phyloP scores from a whole-genome alignment of 2,888 invertebrate species.

The Meghimatium bilineatum region DNA sequence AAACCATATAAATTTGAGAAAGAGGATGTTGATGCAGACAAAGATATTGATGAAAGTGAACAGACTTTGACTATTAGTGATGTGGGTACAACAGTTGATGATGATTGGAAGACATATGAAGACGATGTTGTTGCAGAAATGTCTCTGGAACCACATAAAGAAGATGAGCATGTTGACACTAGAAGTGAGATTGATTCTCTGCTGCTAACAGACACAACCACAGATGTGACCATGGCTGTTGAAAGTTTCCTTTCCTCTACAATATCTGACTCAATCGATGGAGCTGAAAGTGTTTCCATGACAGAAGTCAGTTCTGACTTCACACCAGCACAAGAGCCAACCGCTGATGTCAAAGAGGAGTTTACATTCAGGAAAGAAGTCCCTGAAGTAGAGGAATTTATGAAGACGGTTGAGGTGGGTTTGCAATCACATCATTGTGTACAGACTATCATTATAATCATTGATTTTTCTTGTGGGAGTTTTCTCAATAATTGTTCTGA shows the following conservation, averaged over 20 bases:
- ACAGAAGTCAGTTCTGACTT: slow-evolving; percentile 27
- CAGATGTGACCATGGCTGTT: neutral
- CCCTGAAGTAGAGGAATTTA: slow-evolving; percentile 37
- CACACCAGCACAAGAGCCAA: slow-evolving; percentile 14
- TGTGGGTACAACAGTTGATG: neutral
- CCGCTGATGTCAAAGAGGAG: slow-evolving; percentile 28
- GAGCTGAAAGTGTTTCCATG: slow-evolving; percentile 7
- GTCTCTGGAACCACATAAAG: slow-evolving; percentile 14
- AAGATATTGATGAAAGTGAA: slow-evolving; percentile 43
- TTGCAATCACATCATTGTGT: slow-evolving; percentile 31
- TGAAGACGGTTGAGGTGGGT: slow-evolving; percentile 49
- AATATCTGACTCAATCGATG: neutral
- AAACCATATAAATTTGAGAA: slow-evolving; percentile 69
- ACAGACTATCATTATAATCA: slow-evolving; percentile 20
- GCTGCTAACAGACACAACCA: slow-evolving; percentile 24
- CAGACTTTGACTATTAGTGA: neutral
- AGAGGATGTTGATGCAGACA: slow-evolving; percentile 50
- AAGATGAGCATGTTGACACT: neutral
- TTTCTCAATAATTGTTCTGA: neutral
- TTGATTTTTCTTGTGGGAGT: neutral
- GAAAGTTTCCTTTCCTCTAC: neutral
- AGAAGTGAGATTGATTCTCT: neutral
- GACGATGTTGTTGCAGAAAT: neutral
- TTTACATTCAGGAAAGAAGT: slow-evolving; percentile 25
- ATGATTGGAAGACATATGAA: neutral